phyloP scores from a whole-genome alignment of 35 echinoderm and acorn worm genomes.

The Hemicentrotus pulcherrimus region DNA sequence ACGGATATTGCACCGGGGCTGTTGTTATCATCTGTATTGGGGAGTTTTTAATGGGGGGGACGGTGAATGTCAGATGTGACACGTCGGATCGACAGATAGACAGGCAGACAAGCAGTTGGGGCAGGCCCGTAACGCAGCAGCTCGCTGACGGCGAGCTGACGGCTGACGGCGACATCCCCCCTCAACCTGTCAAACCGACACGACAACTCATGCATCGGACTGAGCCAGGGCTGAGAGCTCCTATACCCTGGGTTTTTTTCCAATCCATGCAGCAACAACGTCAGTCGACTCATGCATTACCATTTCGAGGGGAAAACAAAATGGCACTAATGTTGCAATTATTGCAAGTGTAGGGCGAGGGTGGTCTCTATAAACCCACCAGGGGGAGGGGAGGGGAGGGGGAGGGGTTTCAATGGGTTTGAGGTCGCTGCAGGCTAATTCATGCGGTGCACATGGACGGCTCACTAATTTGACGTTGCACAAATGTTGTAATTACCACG shows the following conservation, averaged over 20 bases:
- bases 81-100: conserved; percentile 11
- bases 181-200: conserved; percentile 14
- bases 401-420: not conserved
- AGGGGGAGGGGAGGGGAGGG: not conserved
- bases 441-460: not conserved
- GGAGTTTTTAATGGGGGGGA: conserved; percentile 24
- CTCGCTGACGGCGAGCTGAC: conserved; percentile 21
- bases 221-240: not conserved
- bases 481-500: conserved; percentile 4
- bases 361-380: not conserved
- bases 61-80: conserved; percentile 34
- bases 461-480: not conserved
- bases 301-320: not conserved
- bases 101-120: not conserved
- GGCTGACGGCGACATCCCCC: not conserved
- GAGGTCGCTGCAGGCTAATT: not conserved
- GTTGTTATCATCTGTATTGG: conserved; percentile 31
- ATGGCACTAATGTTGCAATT: not conserved
- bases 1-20: not conserved
- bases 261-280: not conserved
- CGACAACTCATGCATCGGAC: conserved; percentile 17
- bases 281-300: not conserved
- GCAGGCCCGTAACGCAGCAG: conserved; percentile 18
- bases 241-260: not conserved
- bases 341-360: not conserved